Percentiles rank a stretch among this genome's conserved stretches.
phyloP scores from a whole-genome alignment of 2,113 vertebrate species.

The Opisthocomus hoazin region DNA sequence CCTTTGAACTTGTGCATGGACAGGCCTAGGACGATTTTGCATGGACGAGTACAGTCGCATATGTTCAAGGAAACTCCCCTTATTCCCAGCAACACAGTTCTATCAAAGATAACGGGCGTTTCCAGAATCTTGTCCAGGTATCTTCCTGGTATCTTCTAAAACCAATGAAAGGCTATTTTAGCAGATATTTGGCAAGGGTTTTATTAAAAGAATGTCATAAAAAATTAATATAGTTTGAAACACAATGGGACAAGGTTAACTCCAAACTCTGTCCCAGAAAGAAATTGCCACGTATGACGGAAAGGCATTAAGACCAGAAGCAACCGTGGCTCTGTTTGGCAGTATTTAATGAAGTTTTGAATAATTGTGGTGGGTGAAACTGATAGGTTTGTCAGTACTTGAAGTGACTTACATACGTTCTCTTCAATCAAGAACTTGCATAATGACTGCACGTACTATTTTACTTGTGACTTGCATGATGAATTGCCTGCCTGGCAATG shows the following conservation, averaged over 20 bases:
- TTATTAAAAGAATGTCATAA: neutral
- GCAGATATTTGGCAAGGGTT: neutral
- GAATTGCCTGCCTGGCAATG: neutral
- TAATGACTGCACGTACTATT: rapidly evolving
- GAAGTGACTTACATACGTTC: neutral
- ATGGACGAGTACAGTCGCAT: rapidly evolving
- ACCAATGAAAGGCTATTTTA: neutral
- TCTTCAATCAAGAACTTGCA: neutral
- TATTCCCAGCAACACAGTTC: neutral
- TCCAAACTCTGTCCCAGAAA: neutral
- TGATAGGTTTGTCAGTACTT: neutral
- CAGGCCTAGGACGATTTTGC: neutral
- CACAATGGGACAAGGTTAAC: neutral
- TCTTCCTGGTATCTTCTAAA: neutral
- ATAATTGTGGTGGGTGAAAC: neutral
- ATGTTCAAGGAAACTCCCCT: neutral
- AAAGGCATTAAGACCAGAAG: neutral
- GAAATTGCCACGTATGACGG: neutral
- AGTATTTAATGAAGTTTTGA: neutral
- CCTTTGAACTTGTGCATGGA: neutral
- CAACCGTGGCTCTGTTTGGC: neutral
- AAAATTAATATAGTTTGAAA: neutral
- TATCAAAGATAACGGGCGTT: neutral
- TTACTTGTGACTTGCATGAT: neutral
- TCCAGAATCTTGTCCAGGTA: neutral